A percentile compares a stretch with the other conserved stretches of the same genome.
Evolutionary conservation across 2,113 vertebrate species (phyloP).

Genomic region (Paraplagusia blochii): DNA sequence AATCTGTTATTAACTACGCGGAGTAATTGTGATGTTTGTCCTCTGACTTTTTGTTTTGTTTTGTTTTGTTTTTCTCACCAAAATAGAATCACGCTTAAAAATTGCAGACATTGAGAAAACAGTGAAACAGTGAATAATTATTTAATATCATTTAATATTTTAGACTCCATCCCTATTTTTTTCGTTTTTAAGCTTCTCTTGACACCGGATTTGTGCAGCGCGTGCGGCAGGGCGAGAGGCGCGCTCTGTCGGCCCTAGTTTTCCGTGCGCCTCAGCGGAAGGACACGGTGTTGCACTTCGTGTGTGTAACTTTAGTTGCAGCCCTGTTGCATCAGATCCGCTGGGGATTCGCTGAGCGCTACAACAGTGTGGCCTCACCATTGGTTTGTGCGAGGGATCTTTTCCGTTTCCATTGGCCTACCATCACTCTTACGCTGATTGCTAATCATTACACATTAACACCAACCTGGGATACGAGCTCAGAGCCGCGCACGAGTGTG

Average conservation of each 20-base stretch:
- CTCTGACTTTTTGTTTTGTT: no score
- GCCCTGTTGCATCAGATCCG: constrained; percentile 81
- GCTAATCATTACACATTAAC: constrained; percentile 53
- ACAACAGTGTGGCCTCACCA: constrained; percentile 63
- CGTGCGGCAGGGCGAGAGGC: background rate
- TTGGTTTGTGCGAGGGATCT: constrained; percentile 58
- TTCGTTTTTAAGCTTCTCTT: no score
- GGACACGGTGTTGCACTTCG: constrained; percentile 69
- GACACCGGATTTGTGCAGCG: no score
- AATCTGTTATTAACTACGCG: no score
- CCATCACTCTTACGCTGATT: constrained; percentile 40
- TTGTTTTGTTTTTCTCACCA: no score
- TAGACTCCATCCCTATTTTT: no score
- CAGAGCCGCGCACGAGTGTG: background rate
- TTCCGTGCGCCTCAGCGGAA: constrained; percentile 63
- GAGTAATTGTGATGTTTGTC: no score
- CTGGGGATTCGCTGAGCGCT: constrained; percentile 72
- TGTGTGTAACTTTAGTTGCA: constrained; percentile 79
- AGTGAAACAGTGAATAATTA: background rate
- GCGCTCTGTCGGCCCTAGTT: constrained; percentile 66
- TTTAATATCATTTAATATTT: no score
- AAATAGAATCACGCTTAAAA: no score
- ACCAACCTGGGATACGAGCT: constrained; percentile 18
- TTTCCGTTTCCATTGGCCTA: constrained; percentile 59
- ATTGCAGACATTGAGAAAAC: background rate